phyloP scores from a whole-genome alignment of 2,888 invertebrate genomes.

The Drosophila phalerata region DNA sequence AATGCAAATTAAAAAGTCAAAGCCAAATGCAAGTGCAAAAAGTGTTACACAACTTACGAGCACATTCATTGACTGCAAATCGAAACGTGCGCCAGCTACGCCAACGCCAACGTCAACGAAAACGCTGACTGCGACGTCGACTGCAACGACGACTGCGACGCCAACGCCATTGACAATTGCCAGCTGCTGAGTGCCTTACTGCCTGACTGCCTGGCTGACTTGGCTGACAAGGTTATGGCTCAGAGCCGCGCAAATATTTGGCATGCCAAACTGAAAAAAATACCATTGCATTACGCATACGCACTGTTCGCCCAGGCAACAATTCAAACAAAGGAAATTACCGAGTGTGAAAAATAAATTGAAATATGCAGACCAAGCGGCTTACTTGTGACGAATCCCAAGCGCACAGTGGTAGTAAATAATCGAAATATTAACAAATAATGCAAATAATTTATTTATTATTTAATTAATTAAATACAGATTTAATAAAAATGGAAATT shows the following conservation, averaged over 20 bases:
- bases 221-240: conserved; percentile 75
- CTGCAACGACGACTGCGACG: conserved; percentile 34
- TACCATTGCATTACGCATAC: conserved; percentile 72
- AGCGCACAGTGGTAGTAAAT: conserved; percentile 48
- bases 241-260: conserved; percentile 71
- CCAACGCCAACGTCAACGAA: conserved; percentile 49
- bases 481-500: too few species aligned
- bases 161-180: conserved; percentile 64
- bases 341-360: conserved; percentile 77
- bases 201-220: conserved; percentile 37
- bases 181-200: conserved; percentile 52
- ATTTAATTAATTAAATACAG: too few species aligned
- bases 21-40: conserved; percentile 58
- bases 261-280: conserved; percentile 58
- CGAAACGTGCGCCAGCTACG: conserved; percentile 74
- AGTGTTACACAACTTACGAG: conserved; percentile 79
- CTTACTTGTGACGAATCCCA: conserved; percentile 38
- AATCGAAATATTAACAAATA: neutral
- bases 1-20: conserved; percentile 74
- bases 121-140: conserved; percentile 18
- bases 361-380: conserved; percentile 59
- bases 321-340: conserved; percentile 68
- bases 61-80: conserved; percentile 79
- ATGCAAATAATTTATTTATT: neutral
- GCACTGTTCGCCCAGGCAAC: conserved; percentile 59